Percentiles rank a stretch among this genome's conserved stretches.
phyloP scores from a whole-genome alignment of 2,113 vertebrate genomes.

The Hymenochirus boettgeri region DNA sequence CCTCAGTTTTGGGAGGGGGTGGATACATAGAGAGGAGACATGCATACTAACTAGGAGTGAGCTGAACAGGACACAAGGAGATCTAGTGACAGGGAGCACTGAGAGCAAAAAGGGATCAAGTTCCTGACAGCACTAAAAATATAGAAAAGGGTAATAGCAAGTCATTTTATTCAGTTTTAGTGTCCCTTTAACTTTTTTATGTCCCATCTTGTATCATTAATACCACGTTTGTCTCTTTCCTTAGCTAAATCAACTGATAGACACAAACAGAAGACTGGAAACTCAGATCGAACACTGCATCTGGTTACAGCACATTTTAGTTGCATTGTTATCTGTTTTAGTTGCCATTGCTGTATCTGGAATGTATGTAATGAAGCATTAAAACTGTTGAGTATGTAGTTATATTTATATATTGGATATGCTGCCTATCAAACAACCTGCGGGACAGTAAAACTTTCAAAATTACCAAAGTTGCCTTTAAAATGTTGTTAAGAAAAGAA shows the following conservation, averaged over 20 bases:
- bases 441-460: not conserved
- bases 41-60: too few species aligned
- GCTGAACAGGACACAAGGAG: too few species aligned
- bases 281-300: constrained; percentile 79
- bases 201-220: too few species aligned
- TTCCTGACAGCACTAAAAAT: too few species aligned
- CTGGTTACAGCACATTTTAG: constrained; percentile 84
- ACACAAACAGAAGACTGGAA: constrained; percentile 75
- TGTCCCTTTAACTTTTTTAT: too few species aligned
- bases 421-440: constrained; percentile 30
- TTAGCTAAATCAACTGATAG: constrained; percentile 77
- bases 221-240: constrained; percentile 35
- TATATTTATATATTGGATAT: constrained; percentile 16
- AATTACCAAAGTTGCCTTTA: constrained; percentile 29
- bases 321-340: constrained; percentile 68
- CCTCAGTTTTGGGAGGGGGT: too few species aligned
- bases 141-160: too few species aligned
- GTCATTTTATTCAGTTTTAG: too few species aligned
- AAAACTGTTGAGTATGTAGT: constrained; percentile 45
- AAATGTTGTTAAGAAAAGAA: not conserved
- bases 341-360: constrained; percentile 69
- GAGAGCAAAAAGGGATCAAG: too few species aligned
- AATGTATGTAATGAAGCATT: constrained; percentile 55
- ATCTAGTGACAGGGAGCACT: too few species aligned
- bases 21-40: too few species aligned